Percentiles rank a stretch among this genome's conserved stretches.
phyloP scores from a whole-genome alignment of 2,888 invertebrate species.

The Drosophila greeni region DNA sequence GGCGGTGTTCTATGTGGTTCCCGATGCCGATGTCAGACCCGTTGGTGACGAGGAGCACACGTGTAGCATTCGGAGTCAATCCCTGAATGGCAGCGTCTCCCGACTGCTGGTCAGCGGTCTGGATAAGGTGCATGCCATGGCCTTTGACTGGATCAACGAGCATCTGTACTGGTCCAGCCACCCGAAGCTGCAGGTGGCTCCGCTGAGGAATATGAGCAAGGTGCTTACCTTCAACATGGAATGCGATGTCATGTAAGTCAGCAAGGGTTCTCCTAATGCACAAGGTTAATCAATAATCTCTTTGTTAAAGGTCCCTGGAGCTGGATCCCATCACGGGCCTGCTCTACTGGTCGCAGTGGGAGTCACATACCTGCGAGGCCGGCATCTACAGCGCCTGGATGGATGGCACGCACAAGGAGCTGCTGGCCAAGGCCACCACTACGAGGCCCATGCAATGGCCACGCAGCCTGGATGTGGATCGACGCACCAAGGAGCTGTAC shows the following conservation, averaged over 20 bases:
- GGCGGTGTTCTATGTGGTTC: slow-evolving; percentile 83
- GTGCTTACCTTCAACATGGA: slow-evolving; percentile 82
- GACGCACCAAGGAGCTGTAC: slow-evolving; percentile 81
- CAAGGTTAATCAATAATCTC: too few species aligned
- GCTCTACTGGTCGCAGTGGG: slow-evolving; percentile 90
- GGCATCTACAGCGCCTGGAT: slow-evolving; percentile 85
- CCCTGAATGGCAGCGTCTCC: slow-evolving; percentile 80
- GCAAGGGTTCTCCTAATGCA: fast-evolving
- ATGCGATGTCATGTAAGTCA: slow-evolving; percentile 80
- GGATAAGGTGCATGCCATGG: slow-evolving; percentile 84
- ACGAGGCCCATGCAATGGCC: slow-evolving; percentile 83
- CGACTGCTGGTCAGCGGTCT: slow-evolving; percentile 80
- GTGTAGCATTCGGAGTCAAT: slow-evolving; percentile 84
- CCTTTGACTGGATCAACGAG: slow-evolving; percentile 89
- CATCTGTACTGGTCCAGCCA: slow-evolving; percentile 91
- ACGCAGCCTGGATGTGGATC: slow-evolving; percentile 86
- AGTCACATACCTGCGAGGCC: slow-evolving; percentile 77
- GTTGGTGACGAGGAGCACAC: slow-evolving; percentile 56
- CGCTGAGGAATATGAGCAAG: slow-evolving; percentile 81
- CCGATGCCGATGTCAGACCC: slow-evolving; percentile 24
- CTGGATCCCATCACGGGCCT: slow-evolving; percentile 85
- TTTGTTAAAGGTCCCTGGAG: slow-evolving; percentile 81
- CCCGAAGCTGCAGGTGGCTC: slow-evolving; percentile 85
- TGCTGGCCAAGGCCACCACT: slow-evolving; percentile 83
- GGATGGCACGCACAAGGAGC: slow-evolving; percentile 84